These are phyloP conservation scores for Spodoptera frugiperda DNA, from an alignment of 1,140 invertebrate species.

Conservation along the genomic window DNA sequence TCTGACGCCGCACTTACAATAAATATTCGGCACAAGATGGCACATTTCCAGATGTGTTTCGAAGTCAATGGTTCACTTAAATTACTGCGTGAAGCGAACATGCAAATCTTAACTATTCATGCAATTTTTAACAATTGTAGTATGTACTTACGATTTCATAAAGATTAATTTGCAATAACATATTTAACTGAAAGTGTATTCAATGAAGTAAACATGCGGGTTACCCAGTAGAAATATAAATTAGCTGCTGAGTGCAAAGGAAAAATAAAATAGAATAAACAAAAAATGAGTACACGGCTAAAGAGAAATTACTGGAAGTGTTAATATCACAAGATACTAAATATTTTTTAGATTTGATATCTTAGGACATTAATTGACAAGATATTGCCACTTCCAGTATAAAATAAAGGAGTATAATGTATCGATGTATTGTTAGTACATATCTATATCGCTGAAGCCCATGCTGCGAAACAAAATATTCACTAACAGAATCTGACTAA, in stretches of 20 bases:
- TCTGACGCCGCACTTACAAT: background rate
- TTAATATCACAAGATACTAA: background rate
- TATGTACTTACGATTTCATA: background rate
- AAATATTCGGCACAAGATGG: conserved; percentile 2
- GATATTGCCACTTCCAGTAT: background rate
- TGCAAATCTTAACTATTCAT: conserved; percentile 9
- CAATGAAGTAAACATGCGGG: background rate
- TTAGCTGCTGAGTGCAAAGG: conserved; percentile 5
- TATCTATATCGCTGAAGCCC: conserved; percentile 53
- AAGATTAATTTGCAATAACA: background rate
- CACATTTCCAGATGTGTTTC: background rate
- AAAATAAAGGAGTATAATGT: background rate
- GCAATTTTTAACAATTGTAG: conserved; percentile 4
- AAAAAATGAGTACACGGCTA: conserved; percentile 43
- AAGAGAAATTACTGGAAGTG: background rate
- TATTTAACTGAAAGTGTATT: background rate
- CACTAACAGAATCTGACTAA: conserved; percentile 29
- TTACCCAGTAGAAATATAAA: background rate
- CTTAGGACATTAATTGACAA: background rate
- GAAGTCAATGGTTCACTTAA: conserved; percentile 10
- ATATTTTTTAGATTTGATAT: background rate
- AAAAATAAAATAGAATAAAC: conserved; percentile 1
- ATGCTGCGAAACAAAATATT: conserved; percentile 54
- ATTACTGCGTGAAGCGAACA: conserved; percentile 10
- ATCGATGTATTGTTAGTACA: conserved; percentile 36